Percentiles rank a stretch among this genome's conserved stretches.
These are phyloP conservation scores for Labeo catla DNA, from an alignment of 2,113 vertebrate genomes.

Conservation along the genomic window DNA sequence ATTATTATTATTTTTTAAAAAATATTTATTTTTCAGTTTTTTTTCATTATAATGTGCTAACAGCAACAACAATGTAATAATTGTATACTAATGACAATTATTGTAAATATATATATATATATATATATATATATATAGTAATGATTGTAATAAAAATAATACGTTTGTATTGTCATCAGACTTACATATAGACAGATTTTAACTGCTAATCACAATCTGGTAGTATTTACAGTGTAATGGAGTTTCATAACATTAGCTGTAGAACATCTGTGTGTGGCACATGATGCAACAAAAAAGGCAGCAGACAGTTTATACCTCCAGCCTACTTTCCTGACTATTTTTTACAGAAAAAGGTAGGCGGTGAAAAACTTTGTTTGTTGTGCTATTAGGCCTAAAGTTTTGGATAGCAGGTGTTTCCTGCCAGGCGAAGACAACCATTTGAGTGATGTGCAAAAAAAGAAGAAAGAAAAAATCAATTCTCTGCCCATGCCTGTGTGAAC, in stretches of 20 bases:
- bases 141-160: too few species aligned
- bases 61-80: too few species aligned
- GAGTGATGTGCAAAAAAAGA: background rate
- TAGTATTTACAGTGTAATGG: background rate
- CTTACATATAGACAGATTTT: background rate
- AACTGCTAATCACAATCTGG: background rate
- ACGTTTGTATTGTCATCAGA: too few species aligned
- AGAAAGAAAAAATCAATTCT: slow-evolving; percentile 1
- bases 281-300: background rate
- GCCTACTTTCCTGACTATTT: background rate
- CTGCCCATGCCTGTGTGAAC: slow-evolving; percentile 15
- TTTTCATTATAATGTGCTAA: too few species aligned
- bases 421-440: slow-evolving; percentile 2
- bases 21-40: too few species aligned
- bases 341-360: background rate
- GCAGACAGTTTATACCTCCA: background rate
- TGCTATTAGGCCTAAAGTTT: slow-evolving; percentile 11
- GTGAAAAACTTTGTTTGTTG: slow-evolving; percentile 14
- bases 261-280: background rate
- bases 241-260: background rate
- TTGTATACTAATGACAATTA: too few species aligned
- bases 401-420: background rate
- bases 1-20: too few species aligned
- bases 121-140: too few species aligned
- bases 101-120: too few species aligned